These are phyloP conservation scores for Drosophila mimica DNA, from an alignment of 2,888 invertebrate genomes.

Conservation along the genomic window DNA sequence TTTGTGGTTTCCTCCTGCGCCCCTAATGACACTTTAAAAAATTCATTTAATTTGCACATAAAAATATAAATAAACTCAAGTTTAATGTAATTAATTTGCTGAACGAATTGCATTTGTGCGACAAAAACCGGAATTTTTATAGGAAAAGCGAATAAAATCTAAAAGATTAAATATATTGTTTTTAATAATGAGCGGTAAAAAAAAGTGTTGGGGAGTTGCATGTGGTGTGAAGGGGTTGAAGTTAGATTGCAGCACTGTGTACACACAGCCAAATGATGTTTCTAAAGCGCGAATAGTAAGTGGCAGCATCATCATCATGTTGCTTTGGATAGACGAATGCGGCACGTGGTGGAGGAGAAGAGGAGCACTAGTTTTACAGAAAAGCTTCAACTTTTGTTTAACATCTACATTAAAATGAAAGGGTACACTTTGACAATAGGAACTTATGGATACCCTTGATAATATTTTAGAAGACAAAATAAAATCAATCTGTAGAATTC, in stretches of 20 bases:
- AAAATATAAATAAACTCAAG: constrained; percentile 52
- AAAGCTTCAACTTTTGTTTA: constrained; percentile 43
- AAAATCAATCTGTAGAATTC: background rate
- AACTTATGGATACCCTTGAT: constrained; percentile 18
- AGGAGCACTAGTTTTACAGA: constrained; percentile 26
- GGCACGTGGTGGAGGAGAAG: background rate
- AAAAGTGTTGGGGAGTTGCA: constrained; percentile 1
- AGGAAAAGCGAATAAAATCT: background rate
- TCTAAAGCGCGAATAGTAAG: constrained; percentile 72
- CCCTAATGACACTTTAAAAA: constrained; percentile 72
- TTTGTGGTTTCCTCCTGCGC: constrained; percentile 32
- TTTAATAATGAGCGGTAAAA: constrained; percentile 19
- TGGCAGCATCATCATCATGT: constrained; percentile 62
- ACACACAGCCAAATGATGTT: constrained; percentile 45
- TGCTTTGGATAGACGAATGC: constrained; percentile 30
- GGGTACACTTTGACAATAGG: background rate
- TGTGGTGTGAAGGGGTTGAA: background rate
- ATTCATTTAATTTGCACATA: constrained; percentile 41
- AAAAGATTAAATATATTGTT: constrained; percentile 59
- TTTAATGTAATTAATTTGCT: constrained; percentile 57
- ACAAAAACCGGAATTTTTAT: background rate
- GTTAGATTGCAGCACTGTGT: constrained; percentile 19
- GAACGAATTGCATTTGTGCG: constrained; percentile 33
- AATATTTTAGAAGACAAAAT: background rate
- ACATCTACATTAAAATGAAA: constrained; percentile 40